Base-by-base conservation (phyloP, 2,113 vertebrate species). In the Probosciger aterrimus region DNA sequence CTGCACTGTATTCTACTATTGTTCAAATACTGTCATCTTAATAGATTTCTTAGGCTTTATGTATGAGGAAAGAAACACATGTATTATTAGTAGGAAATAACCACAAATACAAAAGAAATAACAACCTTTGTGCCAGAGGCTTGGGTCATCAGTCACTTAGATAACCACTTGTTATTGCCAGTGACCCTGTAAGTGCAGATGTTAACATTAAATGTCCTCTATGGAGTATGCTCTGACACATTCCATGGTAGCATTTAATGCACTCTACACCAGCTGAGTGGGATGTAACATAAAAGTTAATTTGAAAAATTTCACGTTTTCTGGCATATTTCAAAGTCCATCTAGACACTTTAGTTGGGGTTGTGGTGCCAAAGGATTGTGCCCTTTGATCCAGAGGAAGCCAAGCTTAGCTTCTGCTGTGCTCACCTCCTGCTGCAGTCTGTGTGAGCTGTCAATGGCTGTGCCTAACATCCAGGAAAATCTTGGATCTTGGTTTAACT, bases 251-350 rank as follows among this genome's bases (percentile, higher is more conserved):
- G 73, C 47, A 31, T 69, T 79, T 84, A 76, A 73, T 64, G 55
- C 57, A 28, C 76, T 83, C 86, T 74, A 73, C 46, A 28, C 64
- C 6, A 43, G 41, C 59, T 1, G 74, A 86, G 60, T 73, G 44
- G 53, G 86, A 80, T 64, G 65, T 90, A 94, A 94, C 87, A 55
- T 69, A 47, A 57, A 95, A 96, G 96, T 97, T 97, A 97, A 97
- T 96, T 96, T 96, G 96, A 96, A 97, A 96, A 89, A 95, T 87
- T 96, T 95, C 79, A 71, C 35, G 0, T 96, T 97, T 97, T 96
- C 86, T 90, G 49, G 55, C 63, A 33, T 78, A 96, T 97, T 92
- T 96, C 97, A 97, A 97, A 97, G 97, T 97, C 95, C 96, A 86
- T 96, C 78, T 59, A 93, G 89, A 90, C 93, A 94, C 96, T 95